These are phyloP conservation scores for Malurus alboscapulatus DNA, from an alignment of 2,113 vertebrate genomes.

Conservation along the genomic window DNA sequence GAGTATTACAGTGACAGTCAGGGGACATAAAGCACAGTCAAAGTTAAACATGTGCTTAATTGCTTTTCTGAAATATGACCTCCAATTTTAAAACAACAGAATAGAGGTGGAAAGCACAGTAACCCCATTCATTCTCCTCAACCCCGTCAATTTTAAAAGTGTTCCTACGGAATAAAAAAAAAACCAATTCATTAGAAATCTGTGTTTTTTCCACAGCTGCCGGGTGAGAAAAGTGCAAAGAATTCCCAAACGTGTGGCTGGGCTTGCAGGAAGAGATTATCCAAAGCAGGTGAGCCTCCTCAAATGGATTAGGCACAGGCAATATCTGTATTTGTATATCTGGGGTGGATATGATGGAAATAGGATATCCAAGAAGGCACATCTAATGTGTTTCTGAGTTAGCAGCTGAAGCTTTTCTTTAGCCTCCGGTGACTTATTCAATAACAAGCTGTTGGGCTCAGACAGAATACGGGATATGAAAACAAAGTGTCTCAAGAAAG, in stretches of 20 bases:
- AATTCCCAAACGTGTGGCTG: not conserved
- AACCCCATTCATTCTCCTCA: not conserved
- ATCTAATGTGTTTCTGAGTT: not conserved
- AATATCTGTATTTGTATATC: fast-evolving
- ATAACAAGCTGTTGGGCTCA: not conserved
- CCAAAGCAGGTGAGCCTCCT: not conserved
- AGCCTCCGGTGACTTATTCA: not conserved
- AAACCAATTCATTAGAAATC: not conserved
- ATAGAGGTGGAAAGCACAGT: not conserved
- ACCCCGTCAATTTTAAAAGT: not conserved
- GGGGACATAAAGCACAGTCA: not conserved
- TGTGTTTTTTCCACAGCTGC: not conserved
- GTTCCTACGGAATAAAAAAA: not conserved
- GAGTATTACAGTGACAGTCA: not conserved
- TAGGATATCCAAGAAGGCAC: not conserved
- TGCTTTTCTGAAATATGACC: not conserved
- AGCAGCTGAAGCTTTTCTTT: not conserved
- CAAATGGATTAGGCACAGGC: not conserved
- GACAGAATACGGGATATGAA: not conserved
- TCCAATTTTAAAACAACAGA: not conserved
- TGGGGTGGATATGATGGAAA: not conserved
- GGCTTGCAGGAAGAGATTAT: not conserved
- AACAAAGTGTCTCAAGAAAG: slow-evolving; percentile 2
- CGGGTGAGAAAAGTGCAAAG: not conserved
- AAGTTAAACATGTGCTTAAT: not conserved